Percentiles rank a stretch among this genome's conserved stretches.
phyloP scores from a whole-genome alignment of 2,888 invertebrate species.

The Zhuqinia jingwanae region DNA sequence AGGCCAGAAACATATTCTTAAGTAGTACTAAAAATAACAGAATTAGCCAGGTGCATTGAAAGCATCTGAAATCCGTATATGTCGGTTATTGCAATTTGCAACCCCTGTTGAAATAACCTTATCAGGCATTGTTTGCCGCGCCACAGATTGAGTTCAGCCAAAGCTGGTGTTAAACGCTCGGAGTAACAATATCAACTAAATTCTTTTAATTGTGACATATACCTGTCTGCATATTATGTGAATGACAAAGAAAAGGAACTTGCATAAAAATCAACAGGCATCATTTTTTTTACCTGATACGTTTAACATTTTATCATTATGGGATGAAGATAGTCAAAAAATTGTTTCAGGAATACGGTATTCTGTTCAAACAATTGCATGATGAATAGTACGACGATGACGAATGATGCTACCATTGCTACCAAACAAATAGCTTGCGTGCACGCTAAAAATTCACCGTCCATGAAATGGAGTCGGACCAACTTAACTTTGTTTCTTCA shows the following conservation, averaged over 20 bases:
- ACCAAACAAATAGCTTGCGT: slow-evolving; percentile 14
- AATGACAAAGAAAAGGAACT: background rate
- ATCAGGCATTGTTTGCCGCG: slow-evolving; percentile 24
- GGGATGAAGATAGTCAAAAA: too few species aligned
- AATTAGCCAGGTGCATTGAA: slow-evolving; percentile 11
- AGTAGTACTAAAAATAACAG: background rate
- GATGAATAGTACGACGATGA: too few species aligned
- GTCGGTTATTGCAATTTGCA: background rate
- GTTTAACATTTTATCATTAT: too few species aligned
- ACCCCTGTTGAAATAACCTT: background rate
- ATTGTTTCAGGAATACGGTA: too few species aligned
- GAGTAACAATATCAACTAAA: slow-evolving; percentile 4
- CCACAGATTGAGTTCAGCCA: background rate
- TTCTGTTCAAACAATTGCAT: too few species aligned
- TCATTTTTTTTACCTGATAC: too few species aligned
- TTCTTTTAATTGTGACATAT: slow-evolving; percentile 2
- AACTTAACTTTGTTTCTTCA: background rate
- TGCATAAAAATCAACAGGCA: too few species aligned
- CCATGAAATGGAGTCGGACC: slow-evolving; percentile 13
- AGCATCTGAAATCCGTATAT: slow-evolving; percentile 20
- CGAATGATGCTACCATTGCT: too few species aligned
- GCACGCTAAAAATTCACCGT: slow-evolving; percentile 30
- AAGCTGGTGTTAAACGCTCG: background rate
- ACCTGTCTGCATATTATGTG: too few species aligned
- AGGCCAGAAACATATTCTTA: slow-evolving; percentile 57